A percentile compares a stretch with the other conserved stretches of the same genome.
Conservation (phyloP, 2,113 vertebrate genomes). For the Istiophorus platypterus region DNA sequence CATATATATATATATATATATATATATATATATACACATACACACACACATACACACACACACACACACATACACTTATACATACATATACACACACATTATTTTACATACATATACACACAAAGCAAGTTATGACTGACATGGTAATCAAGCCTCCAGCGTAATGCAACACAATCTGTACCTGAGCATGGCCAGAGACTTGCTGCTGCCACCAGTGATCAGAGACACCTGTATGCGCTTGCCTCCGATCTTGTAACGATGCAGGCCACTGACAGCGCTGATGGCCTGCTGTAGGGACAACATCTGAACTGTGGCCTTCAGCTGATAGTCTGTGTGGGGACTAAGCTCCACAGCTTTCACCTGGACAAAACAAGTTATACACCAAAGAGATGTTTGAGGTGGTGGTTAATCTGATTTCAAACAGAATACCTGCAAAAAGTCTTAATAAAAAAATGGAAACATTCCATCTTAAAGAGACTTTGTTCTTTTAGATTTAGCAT, state of each 20-base stretch:
- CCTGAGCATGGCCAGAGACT: conserved; percentile 91
- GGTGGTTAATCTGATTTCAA: not conserved
- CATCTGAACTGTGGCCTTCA: conserved; percentile 94
- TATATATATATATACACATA: no score
- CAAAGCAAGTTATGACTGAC: not conserved
- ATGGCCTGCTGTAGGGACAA: conserved; percentile 94
- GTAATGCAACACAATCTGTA: conserved; percentile 62
- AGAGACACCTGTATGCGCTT: conserved; percentile 96
- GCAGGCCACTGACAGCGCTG: conserved; percentile 90
- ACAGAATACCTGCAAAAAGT: not conserved
- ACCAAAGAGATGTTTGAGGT: not conserved
- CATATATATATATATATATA: no score
- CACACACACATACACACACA: no score
- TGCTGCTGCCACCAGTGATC: conserved; percentile 89
- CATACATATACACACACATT: no score
- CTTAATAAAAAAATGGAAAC: not conserved
- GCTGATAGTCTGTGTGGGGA: conserved; percentile 96
- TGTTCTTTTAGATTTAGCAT: not conserved
- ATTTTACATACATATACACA: no score
- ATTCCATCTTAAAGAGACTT: not conserved
- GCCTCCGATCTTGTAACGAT: conserved; percentile 93
- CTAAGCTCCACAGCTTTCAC: conserved; percentile 90
- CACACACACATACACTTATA: no score
- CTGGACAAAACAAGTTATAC: conserved; percentile 45
- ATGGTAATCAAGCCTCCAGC: not conserved